phyloP scores from a whole-genome alignment of 2,797 vertebrate species.

The Scolopax bukidnonensis region DNA sequence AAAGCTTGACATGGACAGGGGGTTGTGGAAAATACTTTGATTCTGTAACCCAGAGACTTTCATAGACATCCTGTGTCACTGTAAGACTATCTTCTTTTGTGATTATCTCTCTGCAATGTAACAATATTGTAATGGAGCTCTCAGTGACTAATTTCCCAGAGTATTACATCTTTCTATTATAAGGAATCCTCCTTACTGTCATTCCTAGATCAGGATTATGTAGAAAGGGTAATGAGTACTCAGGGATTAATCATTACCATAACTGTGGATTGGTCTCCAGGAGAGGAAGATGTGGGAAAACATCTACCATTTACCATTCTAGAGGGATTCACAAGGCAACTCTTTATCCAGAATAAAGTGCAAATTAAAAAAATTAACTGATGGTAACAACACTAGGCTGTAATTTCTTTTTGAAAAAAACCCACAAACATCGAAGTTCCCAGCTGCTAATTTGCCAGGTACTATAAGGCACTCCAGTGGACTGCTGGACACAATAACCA shows the following conservation, averaged over 20 bases:
- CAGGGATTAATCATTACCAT: background rate
- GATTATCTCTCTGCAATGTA: conserved; percentile 13
- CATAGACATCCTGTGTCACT: background rate
- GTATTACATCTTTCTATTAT: conserved; percentile 11
- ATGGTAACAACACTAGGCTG: background rate
- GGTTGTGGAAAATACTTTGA: background rate
- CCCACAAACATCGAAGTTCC: background rate
- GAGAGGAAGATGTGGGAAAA: background rate
- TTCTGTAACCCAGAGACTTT: conserved; percentile 10
- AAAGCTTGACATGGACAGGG: background rate
- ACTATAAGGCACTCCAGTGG: background rate
- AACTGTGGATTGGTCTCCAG: background rate
- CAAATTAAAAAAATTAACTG: background rate
- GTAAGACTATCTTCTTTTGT: background rate
- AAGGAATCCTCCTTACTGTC: conserved; percentile 37
- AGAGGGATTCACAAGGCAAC: background rate
- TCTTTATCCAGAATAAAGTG: background rate
- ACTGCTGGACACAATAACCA: background rate
- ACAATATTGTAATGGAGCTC: background rate
- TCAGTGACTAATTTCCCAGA: conserved; percentile 21
- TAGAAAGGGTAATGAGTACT: conserved; percentile 12
- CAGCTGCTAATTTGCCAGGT: background rate
- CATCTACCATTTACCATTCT: background rate
- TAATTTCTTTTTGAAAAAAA: background rate
- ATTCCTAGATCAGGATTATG: conserved; percentile 15